phyloP scores from a whole-genome alignment of 2,797 vertebrate species.

The Arctocebus calabarensis region DNA sequence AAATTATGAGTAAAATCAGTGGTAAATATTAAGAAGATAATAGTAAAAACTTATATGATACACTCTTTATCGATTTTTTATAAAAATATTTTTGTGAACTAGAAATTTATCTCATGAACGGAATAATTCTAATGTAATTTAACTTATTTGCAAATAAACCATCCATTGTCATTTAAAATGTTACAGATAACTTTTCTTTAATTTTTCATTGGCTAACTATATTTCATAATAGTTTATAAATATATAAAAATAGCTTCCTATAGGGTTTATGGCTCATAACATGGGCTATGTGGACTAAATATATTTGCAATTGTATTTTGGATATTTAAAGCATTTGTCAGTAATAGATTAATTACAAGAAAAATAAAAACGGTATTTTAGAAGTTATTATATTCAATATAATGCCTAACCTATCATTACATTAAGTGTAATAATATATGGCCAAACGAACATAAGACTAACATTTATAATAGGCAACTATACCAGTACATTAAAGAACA shows the following conservation, averaged over 20 bases:
- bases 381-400: conserved; percentile 50
- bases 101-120: conserved; percentile 25
- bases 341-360: conserved; percentile 2
- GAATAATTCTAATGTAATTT: conserved; percentile 37
- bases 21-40: conserved; percentile 52
- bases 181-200: conserved; percentile 37
- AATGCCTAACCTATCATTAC: conserved; percentile 38
- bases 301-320: conserved; percentile 46
- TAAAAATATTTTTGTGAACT: conserved; percentile 44
- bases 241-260: conserved; percentile 51
- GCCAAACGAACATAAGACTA: conserved; percentile 31
- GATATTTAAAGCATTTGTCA: conserved; percentile 58
- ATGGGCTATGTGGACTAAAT: conserved; percentile 23
- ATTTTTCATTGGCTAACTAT: not conserved
- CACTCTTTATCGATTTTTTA: not conserved
- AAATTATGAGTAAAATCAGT: conserved; percentile 64
- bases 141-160: conserved; percentile 59
- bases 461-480: conserved; percentile 48
- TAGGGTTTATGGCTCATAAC: conserved; percentile 9
- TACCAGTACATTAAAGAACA: conserved; percentile 38
- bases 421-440: conserved; percentile 60
- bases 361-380: conserved; percentile 51
- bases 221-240: conserved; percentile 33
- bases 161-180: conserved; percentile 32
- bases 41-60: conserved; percentile 15